Percentiles rank a stretch among this genome's conserved stretches.
phyloP scores from a whole-genome alignment of 1,140 invertebrate species.

The Pemphigus obesinymphae region DNA sequence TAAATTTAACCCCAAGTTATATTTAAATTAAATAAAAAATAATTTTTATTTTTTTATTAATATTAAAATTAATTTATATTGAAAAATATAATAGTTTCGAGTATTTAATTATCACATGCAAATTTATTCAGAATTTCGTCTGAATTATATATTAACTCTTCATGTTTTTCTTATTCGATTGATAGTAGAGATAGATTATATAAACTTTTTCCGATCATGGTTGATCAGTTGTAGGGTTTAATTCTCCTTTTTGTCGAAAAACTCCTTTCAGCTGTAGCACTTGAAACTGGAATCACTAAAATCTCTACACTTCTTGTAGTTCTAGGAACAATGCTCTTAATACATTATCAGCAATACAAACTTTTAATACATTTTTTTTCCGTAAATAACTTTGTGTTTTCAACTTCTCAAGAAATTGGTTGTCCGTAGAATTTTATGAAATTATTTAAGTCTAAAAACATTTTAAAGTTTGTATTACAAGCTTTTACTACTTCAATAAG shows the following conservation, averaged over 20 bases:
- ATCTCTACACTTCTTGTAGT: conserved; percentile 40
- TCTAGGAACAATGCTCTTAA: neutral
- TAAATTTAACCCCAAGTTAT: no score
- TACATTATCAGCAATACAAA: neutral
- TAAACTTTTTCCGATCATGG: neutral
- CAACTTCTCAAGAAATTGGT: neutral
- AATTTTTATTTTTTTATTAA: no score
- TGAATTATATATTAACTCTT: neutral
- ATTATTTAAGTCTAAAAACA: no score
- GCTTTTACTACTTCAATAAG: no score
- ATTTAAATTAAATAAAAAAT: no score
- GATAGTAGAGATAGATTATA: neutral
- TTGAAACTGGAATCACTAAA: conserved; percentile 48
- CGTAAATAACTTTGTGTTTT: neutral
- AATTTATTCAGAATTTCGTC: conserved; percentile 15
- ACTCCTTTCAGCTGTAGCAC: no score
- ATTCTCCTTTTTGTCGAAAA: neutral
- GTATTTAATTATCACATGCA: neutral
- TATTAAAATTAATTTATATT: no score
- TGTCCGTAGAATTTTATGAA: neutral
- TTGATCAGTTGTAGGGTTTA: neutral
- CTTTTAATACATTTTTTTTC: neutral
- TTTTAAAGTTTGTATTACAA: no score
- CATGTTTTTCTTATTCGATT: neutral
- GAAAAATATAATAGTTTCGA: conserved; percentile 2